Conservation (phyloP, 2,113 vertebrate genomes). For the Nycticebus coucang region DNA sequence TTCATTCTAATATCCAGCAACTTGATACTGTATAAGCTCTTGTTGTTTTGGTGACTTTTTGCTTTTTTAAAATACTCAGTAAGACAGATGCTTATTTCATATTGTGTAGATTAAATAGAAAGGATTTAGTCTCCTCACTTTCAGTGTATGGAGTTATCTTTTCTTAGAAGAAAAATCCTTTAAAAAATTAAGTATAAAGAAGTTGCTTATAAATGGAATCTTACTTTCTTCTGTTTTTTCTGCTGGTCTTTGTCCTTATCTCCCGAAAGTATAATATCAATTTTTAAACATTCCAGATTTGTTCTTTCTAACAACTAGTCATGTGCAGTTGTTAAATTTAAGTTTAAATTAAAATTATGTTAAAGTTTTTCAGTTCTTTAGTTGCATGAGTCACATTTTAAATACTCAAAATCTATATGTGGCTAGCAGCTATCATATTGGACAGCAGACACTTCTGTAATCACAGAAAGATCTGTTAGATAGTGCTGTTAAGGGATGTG, state of each 20-base stretch:
- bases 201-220: slow-evolving; percentile 7
- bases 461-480: neutral
- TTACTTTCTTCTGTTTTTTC: neutral
- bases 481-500: neutral
- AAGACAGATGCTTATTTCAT: neutral
- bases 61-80: neutral
- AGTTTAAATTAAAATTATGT: neutral
- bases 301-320: neutral
- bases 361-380: neutral
- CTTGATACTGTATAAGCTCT: neutral
- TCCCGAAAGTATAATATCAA: neutral
- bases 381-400: neutral
- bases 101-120: neutral
- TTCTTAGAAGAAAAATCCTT: neutral
- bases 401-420: neutral
- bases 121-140: neutral
- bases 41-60: neutral
- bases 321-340: neutral
- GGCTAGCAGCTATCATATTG: neutral
- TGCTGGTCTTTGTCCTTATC: neutral
- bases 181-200: slow-evolving; percentile 21
- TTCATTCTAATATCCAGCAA: neutral
- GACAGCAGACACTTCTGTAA: neutral
- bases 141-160: neutral
- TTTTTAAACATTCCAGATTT: neutral